Conservation (phyloP, 2,888 invertebrate genomes). For the Clanis bilineata region DNA sequence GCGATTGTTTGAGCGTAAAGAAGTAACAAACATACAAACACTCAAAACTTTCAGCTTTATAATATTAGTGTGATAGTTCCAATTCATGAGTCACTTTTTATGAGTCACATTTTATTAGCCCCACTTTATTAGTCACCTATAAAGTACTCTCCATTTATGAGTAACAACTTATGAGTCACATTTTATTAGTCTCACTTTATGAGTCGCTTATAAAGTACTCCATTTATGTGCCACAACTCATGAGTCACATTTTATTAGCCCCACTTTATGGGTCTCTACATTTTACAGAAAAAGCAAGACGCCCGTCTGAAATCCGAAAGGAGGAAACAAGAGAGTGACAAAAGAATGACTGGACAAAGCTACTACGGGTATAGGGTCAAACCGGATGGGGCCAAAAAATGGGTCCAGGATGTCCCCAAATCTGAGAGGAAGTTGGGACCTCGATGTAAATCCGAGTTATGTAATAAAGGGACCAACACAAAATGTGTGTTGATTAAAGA, state of each 20-base stretch:
- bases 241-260: no score
- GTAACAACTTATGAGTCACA: no score
- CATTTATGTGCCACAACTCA: no score
- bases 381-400: slow-evolving; percentile 38
- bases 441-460: slow-evolving; percentile 45
- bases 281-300: slow-evolving; percentile 28
- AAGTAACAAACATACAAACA: not conserved
- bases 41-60: no score
- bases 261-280: not conserved
- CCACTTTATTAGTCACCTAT: no score
- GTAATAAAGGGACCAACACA: slow-evolving; percentile 38
- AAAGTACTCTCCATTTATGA: no score
- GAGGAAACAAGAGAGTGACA: slow-evolving; percentile 50
- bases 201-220: no score
- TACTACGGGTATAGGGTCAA: slow-evolving; percentile 55
- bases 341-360: slow-evolving; percentile 60
- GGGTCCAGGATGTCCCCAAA: slow-evolving; percentile 61
- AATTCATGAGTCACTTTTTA: no score
- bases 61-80: no score
- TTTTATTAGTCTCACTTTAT: no score
- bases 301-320: slow-evolving; percentile 41
- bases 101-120: no score
- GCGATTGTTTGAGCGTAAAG: no score
- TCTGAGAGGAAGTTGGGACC: slow-evolving; percentile 52
- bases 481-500: slow-evolving; percentile 44